phyloP scores from a whole-genome alignment of 2,888 invertebrate species.

The Drosophila sordidula region DNA sequence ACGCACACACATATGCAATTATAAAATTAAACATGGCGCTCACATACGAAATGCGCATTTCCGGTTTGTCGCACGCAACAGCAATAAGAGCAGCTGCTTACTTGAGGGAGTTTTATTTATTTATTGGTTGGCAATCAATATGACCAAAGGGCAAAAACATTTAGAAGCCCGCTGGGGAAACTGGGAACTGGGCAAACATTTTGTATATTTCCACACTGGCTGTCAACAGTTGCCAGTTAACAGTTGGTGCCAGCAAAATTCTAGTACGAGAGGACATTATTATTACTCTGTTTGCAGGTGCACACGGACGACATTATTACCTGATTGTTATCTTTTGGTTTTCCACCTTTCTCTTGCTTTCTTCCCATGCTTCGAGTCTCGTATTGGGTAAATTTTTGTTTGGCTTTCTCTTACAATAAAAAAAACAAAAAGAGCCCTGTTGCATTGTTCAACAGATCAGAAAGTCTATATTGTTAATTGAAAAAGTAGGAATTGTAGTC shows the following conservation, averaged over 20 bases:
- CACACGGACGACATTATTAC: constrained; percentile 64
- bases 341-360: constrained; percentile 13
- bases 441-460: constrained; percentile 13
- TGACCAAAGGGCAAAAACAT: constrained; percentile 17
- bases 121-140: constrained; percentile 41
- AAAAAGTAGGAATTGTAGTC: background rate
- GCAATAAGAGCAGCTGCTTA: background rate
- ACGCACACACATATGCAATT: constrained; percentile 36
- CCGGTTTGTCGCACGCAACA: constrained; percentile 33
- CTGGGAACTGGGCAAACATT: constrained; percentile 18
- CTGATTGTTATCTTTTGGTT: constrained; percentile 34
- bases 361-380: background rate
- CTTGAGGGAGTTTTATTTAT: constrained; percentile 25
- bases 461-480: background rate
- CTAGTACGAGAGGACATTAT: background rate
- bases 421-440: background rate
- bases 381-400: constrained; percentile 42
- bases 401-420: constrained; percentile 15
- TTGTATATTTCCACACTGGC: constrained; percentile 11
- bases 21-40: constrained; percentile 57
- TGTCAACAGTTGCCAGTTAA: constrained; percentile 55
- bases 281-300: constrained; percentile 42
- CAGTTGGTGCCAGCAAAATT: constrained; percentile 40
- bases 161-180: constrained; percentile 25
- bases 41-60: constrained; percentile 52